Evolutionary conservation across 2,888 invertebrate species (phyloP), one percentile per base, ranked within the genome.

Genomic region (Yponomeuta sedellus): DNA sequence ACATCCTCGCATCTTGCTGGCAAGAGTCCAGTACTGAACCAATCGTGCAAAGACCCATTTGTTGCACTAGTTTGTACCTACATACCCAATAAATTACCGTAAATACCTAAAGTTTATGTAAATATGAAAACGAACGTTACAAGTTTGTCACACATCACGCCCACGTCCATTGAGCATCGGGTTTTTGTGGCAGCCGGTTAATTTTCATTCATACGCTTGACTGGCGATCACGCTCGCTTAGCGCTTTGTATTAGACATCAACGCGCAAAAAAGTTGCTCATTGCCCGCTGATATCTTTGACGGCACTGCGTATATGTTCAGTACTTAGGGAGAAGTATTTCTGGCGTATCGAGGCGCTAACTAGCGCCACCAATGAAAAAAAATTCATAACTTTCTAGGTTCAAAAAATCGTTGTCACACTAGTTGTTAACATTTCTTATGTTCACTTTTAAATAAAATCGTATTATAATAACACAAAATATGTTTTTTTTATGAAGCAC

Each of bases 171-270:
- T 63, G 63, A 68, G 59, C 67, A 66, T 69, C 20, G 22, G 67
- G 70, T 72, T 75, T 79, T 76, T 74, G 76, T 73, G 74, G 71
- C 71, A 71, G 72, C 71, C 63, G 44, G 63, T 63, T 73, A 72
- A 74, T 72, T 73, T 74, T 78, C 77, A 80, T 81, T 78, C 73
- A 77, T 71, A 72, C 44, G 40, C 40, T 19, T 44, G 63, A 63
- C 44, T 70, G 75, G 68, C 72, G 71, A 71, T 72, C 71, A 74
- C 22, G 59, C 39, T 25, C 74, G 73, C 72, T 75, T 71, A 72
- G 68, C 73, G 73, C 75, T 71, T 73, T 76, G 75, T 74, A 76
- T 78, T 77, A 81, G 81, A 81, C 79, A 77, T 81, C 79, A 81
- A 80, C 71, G 69, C 74, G 68, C 68, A 67, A 2, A 34, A 44